Evolutionary conservation across 2,888 invertebrate species (phyloP), one percentile per base, ranked within the genome.

Genomic region (Epinotia nisella): DNA sequence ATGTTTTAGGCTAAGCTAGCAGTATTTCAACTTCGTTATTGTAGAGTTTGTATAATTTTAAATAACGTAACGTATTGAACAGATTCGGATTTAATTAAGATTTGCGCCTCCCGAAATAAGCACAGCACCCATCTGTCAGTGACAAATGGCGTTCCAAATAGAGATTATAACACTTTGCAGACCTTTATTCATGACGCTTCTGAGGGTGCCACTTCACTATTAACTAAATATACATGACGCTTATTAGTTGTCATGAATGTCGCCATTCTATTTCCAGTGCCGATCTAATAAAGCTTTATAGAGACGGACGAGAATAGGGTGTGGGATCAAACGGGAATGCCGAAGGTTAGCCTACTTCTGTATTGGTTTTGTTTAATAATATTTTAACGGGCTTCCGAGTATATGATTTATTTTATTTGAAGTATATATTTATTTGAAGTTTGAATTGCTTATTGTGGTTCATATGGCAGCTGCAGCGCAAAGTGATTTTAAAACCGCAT

Each of bases 281-380:
- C 71, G 75, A 76, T 78, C 78, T 78, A 78, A 82, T 83, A 81
- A 81, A 83, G 81, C 78, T 82, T 85, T 83, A 83, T 83, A 79
- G 81, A 77, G 76, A 76, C 59, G 75, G 76, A 73, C 79, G 73
- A 78, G 80, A 72, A 72, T 62, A 68, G 78, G 78, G 76, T 74
- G 76, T 69, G 75, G 76, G 81, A 78, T 82, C 80, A 81, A 76
- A 78, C 78, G 76, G 80, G 77, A 81, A 83, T 79, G 78, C 77
- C 75, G 78, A 81, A 83, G 80, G 81, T 78, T 76, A 78, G 75
- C 75, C 76, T 73, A 68, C 68, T 56, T 67, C 68, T 64, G 49
- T 49, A 61, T 62, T 62, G 45, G 29, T 56, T n/a, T 39, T 13
- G 17, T 21, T 55, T 17, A 55, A 61, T 51, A 61, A 39, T 51